phyloP scores from a whole-genome alignment of 2,797 vertebrate genomes.

The Falco naumanni region DNA sequence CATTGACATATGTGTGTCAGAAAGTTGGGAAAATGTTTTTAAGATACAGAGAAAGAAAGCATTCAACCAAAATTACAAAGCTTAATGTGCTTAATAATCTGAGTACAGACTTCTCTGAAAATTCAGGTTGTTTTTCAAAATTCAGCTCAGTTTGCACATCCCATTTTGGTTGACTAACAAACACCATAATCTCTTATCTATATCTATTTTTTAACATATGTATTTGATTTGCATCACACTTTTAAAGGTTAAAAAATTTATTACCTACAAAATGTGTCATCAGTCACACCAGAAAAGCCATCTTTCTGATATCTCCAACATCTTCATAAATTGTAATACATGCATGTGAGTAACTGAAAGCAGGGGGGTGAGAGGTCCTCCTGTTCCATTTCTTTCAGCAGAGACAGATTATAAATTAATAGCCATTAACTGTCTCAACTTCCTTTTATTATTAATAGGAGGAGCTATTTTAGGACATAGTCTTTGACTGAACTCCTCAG shows the following conservation, averaged over 20 bases:
- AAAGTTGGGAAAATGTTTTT: neutral
- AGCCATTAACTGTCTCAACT: neutral
- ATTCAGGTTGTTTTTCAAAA: neutral
- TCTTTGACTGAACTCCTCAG: conserved; percentile 13
- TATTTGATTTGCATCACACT: neutral
- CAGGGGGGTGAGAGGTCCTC: neutral
- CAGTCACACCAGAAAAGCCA: neutral
- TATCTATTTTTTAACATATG: neutral
- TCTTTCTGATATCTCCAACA: neutral
- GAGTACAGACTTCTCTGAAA: neutral
- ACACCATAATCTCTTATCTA: neutral
- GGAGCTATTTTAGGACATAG: neutral
- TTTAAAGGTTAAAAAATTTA: neutral
- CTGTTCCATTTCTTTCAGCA: neutral
- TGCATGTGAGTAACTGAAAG: neutral
- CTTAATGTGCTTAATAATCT: neutral
- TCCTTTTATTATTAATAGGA: conserved; percentile 26
- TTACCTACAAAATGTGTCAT: neutral
- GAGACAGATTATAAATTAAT: conserved; percentile 3
- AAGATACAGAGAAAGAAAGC: neutral
- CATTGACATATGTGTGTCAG: neutral
- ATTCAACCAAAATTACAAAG: neutral
- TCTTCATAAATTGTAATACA: neutral
- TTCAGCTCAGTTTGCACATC: neutral
- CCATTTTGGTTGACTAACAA: neutral